phyloP scores from a whole-genome alignment of 2,888 invertebrate species.

The Ormyrus pomaceus region DNA sequence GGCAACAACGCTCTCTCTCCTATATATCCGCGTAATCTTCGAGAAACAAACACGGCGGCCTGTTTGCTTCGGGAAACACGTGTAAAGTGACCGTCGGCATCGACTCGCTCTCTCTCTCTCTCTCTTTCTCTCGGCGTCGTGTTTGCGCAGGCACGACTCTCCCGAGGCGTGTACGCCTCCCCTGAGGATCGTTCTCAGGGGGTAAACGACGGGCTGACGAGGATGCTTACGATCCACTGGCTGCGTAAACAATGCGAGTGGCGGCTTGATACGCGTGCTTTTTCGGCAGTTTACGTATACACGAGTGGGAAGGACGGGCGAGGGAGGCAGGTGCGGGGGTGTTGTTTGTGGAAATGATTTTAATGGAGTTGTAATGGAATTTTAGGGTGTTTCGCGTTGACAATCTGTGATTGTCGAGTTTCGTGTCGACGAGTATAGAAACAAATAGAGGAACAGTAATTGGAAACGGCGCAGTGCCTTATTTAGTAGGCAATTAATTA shows the following conservation, averaged over 20 bases:
- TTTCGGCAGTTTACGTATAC: too few species aligned
- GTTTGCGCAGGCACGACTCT: conserved; percentile 42
- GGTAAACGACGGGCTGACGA: background rate
- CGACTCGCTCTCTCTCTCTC: background rate
- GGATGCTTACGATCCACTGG: conserved; percentile 10
- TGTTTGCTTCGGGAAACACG: conserved; percentile 62
- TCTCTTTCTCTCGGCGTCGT: background rate
- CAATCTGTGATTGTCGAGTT: too few species aligned
- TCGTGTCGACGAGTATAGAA: too few species aligned
- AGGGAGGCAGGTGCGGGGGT: too few species aligned
- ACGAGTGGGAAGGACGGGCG: too few species aligned
- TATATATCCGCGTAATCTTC: conserved; percentile 59
- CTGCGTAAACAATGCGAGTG: conserved; percentile 46
- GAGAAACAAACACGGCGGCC: conserved; percentile 62
- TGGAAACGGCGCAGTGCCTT: too few species aligned
- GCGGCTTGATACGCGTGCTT: too few species aligned
- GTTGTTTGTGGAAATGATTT: too few species aligned
- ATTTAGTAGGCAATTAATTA: too few species aligned
- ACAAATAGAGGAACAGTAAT: too few species aligned
- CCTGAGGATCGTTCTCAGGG: conserved; percentile 37
- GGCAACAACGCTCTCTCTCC: conserved; percentile 19
- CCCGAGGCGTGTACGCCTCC: conserved; percentile 33
- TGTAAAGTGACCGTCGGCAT: conserved; percentile 56
- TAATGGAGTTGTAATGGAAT: too few species aligned
- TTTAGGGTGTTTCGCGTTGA: too few species aligned